These are phyloP conservation scores for Drosophila santomea DNA, from an alignment of 1,140 invertebrate genomes.

Conservation along the genomic window DNA sequence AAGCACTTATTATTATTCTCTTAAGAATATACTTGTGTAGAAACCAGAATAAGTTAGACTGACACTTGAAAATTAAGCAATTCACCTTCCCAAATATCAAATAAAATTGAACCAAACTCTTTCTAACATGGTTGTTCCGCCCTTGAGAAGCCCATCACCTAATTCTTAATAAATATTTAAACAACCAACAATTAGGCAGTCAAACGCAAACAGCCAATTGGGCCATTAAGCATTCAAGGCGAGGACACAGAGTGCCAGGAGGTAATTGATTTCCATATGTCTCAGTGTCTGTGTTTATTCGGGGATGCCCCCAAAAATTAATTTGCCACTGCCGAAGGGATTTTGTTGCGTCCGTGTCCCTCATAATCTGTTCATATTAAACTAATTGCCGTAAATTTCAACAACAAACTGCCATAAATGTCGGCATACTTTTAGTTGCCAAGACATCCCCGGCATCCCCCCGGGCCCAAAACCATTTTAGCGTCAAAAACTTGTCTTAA, in stretches of 20 bases:
- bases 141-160: background rate
- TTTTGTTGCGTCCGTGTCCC: slow-evolving; percentile 20
- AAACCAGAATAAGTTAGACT: too few relatives aligned
- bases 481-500: slow-evolving; percentile 69
- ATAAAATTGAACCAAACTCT: background rate
- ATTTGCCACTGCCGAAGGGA: slow-evolving; percentile 38
- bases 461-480: slow-evolving; percentile 21
- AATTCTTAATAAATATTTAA: slow-evolving; percentile 19
- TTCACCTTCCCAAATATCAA: background rate
- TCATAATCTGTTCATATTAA: slow-evolving; percentile 61
- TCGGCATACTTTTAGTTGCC: slow-evolving; percentile 54
- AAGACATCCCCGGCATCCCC: slow-evolving; percentile 22
- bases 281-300: slow-evolving; percentile 11
- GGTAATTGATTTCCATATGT: slow-evolving; percentile 49
- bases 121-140: background rate
- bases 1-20: background rate
- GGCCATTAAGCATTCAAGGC: slow-evolving; percentile 28
- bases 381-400: slow-evolving; percentile 68
- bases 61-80: background rate
- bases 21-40: background rate
- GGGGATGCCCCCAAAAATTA: slow-evolving; percentile 29
- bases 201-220: background rate
- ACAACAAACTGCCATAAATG: slow-evolving; percentile 72
- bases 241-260: slow-evolving; percentile 12
- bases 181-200: slow-evolving; percentile 5